phyloP scores from a whole-genome alignment of 2,113 vertebrate genomes.

The Corythoichthys intestinalis region DNA sequence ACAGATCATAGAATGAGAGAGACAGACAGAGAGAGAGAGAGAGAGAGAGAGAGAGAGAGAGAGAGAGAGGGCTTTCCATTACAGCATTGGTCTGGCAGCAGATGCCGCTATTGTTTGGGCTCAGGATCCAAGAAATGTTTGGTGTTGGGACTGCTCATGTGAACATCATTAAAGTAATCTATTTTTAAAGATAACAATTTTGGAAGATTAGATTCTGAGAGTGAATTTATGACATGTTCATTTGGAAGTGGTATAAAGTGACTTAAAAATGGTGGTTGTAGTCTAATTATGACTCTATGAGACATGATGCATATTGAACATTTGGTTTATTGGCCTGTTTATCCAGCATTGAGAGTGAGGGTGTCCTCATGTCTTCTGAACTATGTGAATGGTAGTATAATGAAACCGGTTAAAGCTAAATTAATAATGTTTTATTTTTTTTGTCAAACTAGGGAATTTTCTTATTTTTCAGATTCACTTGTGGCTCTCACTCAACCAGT shows the following conservation, averaged over 20 bases:
- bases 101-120: conserved; percentile 58
- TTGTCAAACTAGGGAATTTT: too few species aligned
- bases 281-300: conserved; percentile 51
- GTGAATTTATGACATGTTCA: not conserved
- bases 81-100: conserved; percentile 35
- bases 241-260: conserved; percentile 8
- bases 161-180: conserved; percentile 29
- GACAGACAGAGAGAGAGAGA: not conserved
- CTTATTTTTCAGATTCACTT: too few species aligned
- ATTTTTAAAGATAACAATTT: conserved; percentile 37
- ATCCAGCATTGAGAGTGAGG: too few species aligned
- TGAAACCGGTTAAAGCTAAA: too few species aligned
- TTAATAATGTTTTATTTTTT: too few species aligned
- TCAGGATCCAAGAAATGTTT: conserved; percentile 54
- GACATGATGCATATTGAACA: conserved; percentile 37
- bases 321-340: conserved; percentile 10
- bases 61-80: conserved; percentile 37
- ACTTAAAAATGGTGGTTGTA: not conserved
- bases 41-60: conserved; percentile 6
- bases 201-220: conserved; percentile 30
- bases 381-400: too few species aligned
- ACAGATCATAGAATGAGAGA: conserved; percentile 15
- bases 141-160: conserved; percentile 35
- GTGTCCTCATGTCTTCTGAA: too few species aligned
- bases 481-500: too few species aligned